phyloP scores from a whole-genome alignment of 2,888 invertebrate genomes.

The Toxonevra muliebris region DNA sequence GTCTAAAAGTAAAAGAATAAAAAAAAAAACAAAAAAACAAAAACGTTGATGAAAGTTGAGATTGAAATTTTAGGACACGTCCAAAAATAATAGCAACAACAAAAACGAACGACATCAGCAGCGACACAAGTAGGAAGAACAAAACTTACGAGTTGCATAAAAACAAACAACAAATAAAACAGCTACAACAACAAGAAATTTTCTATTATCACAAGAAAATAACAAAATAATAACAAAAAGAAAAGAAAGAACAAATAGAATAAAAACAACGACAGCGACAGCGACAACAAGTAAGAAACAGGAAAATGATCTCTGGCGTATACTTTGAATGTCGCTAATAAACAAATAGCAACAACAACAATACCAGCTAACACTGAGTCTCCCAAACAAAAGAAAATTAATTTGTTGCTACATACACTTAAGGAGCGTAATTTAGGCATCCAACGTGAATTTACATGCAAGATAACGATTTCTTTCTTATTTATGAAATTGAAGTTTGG shows the following conservation, averaged over 20 bases:
- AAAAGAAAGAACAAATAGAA: neutral
- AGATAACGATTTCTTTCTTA: neutral
- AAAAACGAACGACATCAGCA: neutral
- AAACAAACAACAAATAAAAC: neutral
- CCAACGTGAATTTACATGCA: constrained; percentile 2
- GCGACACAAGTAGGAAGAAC: neutral
- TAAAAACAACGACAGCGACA: neutral
- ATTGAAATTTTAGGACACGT: constrained; percentile 13
- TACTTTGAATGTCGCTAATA: constrained; percentile 9
- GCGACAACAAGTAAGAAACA: neutral
- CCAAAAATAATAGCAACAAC: neutral
- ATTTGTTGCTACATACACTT: neutral
- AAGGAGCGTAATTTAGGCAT: neutral
- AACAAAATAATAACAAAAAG: neutral
- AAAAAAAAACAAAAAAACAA: neutral
- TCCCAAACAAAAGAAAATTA: neutral
- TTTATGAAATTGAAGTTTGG: neutral
- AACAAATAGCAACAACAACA: constrained; percentile 6
- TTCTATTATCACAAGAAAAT: neutral
- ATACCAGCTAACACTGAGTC: neutral
- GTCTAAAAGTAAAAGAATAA: neutral
- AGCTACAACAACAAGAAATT: neutral
- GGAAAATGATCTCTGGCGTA: constrained; percentile 6
- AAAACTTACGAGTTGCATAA: neutral
- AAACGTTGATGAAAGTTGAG: neutral